Base-by-base conservation (phyloP, 2,113 vertebrate species). In the Rattus rattus region DNA sequence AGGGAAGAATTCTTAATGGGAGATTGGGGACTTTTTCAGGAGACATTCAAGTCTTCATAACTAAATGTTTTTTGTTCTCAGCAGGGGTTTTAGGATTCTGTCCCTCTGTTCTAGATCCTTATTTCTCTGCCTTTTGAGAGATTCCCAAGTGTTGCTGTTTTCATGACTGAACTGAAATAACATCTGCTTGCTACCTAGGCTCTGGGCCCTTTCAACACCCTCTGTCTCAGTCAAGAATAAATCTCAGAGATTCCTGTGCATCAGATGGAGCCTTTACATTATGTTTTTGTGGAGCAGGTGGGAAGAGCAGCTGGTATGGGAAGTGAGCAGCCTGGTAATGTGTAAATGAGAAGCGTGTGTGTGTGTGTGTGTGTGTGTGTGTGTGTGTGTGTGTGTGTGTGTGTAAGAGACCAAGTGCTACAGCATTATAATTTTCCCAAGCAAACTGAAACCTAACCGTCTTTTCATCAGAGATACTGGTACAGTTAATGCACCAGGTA, bases 311-410 rank as follows among this genome's bases (percentile, higher is more conserved):
- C 98, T 99, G 98, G 98, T 97, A 95, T 98, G 97, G 98, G 97
- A 99, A 98, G 97, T 98, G 98, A 98, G 98, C 98, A 98, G 98
- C 98, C 98, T 98, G 97, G 98, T 96, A 98, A 97, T 94, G 97
- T 95, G 95, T 97, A 98, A 97, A 77, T 69, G 97, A 94, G 97
- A 85, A 92, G 94, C 17, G 43, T 56, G 81, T 85, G 85, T 73
- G 59, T 72, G 63, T 61, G 67, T 80, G 92, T 54, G 92, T 54
- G 77, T 77, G 73, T 80, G 63, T 54, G 61, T 73, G 93, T 87
- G 63, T 72, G 63, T 75, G 39, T 83, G 91, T 59, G 56, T 4
- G 4, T 63, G 61, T 63, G 92, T 65, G 73, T 56, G 73, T 8
- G 77, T 30, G 65, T 13, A 75, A 90, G 75, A 90, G 65, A 95